Percentiles rank a stretch among this genome's conserved stretches.
phyloP scores from a whole-genome alignment of 2,797 vertebrate genomes.

The Lepus townsendii region DNA sequence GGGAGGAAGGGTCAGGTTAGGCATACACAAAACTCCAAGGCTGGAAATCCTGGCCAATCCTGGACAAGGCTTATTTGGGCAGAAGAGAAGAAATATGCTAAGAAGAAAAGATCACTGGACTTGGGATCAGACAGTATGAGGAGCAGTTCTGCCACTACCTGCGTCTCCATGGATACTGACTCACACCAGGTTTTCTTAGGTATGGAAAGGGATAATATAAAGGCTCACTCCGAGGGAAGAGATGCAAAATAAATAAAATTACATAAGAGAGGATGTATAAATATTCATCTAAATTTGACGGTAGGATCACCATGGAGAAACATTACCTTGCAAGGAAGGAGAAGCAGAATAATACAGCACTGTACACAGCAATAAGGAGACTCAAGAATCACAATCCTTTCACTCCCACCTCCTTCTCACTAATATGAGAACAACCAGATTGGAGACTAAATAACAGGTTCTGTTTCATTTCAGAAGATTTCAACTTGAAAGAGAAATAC shows the following conservation, averaged over 20 bases:
- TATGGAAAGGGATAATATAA: not conserved
- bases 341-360: not conserved
- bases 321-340: not conserved
- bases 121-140: not conserved
- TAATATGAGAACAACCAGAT: not conserved
- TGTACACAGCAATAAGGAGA: not conserved
- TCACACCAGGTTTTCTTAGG: not conserved
- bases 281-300: not conserved
- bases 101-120: not conserved
- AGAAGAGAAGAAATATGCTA: not conserved
- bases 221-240: not conserved
- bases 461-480: conserved; percentile 21
- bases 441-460: not conserved
- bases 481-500: conserved; percentile 27
- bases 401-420: not conserved
- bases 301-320: not conserved
- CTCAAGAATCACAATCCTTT: not conserved
- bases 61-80: not conserved
- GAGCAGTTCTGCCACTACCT: not conserved
- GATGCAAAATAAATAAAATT: not conserved
- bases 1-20: not conserved
- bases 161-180: not conserved
- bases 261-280: not conserved
- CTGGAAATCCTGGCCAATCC: not conserved
- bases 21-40: not conserved